Conservation (phyloP, 2,797 vertebrate genomes). For the Dicrostonyx torquatus region DNA sequence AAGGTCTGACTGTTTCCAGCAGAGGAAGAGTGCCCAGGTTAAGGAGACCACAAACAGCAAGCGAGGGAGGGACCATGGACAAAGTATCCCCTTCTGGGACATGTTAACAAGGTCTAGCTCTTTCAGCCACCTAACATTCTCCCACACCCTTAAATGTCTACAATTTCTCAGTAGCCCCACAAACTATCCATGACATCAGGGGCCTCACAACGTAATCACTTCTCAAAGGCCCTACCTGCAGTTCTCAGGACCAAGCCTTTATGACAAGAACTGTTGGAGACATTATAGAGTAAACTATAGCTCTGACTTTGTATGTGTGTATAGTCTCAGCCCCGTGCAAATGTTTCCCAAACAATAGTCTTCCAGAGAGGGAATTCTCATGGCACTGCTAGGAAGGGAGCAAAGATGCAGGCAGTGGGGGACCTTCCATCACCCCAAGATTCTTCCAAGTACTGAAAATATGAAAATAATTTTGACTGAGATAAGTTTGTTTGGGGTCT, state of each 20-base stretch:
- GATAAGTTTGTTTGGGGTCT: background rate
- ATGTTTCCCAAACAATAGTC: background rate
- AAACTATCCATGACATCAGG: background rate
- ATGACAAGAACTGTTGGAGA: background rate
- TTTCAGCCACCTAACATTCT: background rate
- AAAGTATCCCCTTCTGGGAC: background rate
- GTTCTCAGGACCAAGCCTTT: background rate
- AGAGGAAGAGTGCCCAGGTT: background rate
- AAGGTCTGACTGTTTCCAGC: no score
- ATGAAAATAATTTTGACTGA: background rate
- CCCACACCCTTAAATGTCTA: background rate
- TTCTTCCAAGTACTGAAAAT: background rate
- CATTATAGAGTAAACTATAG: background rate
- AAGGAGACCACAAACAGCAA: background rate
- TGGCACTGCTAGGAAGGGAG: background rate
- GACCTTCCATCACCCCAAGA: background rate
- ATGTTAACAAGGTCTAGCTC: background rate
- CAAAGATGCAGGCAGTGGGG: background rate
- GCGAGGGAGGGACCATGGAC: background rate
- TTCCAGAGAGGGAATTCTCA: background rate
- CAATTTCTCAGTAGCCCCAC: background rate
- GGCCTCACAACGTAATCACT: no score
- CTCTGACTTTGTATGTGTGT: background rate
- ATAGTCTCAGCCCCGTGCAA: background rate
- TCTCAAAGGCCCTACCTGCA: background rate